Evolutionary conservation across 1,140 invertebrate species (phyloP), one percentile per base, ranked within the genome.

Genomic region (Drosophila bocki): DNA sequence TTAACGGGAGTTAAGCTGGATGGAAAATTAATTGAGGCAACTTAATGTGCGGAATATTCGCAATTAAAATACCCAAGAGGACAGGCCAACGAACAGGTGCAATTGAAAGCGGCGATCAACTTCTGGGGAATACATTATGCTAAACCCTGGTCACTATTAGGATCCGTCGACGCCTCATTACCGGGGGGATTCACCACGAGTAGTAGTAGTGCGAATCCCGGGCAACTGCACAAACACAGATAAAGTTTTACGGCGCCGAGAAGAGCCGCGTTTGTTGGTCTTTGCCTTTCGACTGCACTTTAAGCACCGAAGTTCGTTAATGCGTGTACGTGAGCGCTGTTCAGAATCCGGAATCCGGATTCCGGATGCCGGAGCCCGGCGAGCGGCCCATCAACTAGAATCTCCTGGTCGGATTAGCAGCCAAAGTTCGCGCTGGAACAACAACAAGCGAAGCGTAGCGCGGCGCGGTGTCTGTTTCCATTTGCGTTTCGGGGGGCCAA

Each of bases 231-330:
- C 84, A 78, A 87, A 83, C 80, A 80, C 39, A 77, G 80, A 87
- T 88, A 80, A 87, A 88, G 64, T 87, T 88, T 60, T 42, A 57
- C 37, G 53, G 65, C 41, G 59, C 17, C 15, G 39, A 41, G 35
- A 53, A 45, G 44, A 63, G 44, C 33, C 15, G 50, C 47, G 35
- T 33, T 39, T 44, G 17, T 41, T 63, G 33, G 39, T 83, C 72
- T 88, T 88, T 87, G 72, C 77, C 58, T 71, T 72, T 84, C 77
- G 80, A 88, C 77, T 87, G 77, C 84, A 80, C 75, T 90, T 90
- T 75, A 88, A 85, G 85, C 85, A 79, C 71, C 75, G 60, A 90
- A 85, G 78, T 90, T 90, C 70, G 82, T 90, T 90, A 90, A 90
- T 90, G 85, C 81, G 85, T 84, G 71, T 91, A 90, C 85, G 85